A percentile compares a stretch with the other conserved stretches of the same genome.
These are phyloP conservation scores for Mustela lutreola DNA, from an alignment of 2,113 vertebrate genomes.

Conservation along the genomic window DNA sequence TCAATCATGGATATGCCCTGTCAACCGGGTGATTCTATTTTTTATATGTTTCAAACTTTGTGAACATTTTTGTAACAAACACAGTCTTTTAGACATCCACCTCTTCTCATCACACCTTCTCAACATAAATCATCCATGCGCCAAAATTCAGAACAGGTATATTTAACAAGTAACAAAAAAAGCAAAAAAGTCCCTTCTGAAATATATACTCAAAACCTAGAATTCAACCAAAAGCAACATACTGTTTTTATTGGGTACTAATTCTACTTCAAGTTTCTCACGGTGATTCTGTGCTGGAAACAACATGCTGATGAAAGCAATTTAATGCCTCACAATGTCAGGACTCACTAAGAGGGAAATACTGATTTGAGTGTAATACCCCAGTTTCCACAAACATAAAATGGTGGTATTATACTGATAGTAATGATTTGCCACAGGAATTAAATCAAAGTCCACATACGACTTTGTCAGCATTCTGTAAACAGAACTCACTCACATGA, in stretches of 20 bases:
- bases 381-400: constrained; percentile 26
- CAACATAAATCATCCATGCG: constrained; percentile 13
- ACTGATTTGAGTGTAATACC: neutral
- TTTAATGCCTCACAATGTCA: neutral
- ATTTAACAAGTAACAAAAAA: constrained; percentile 1
- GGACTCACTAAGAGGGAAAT: neutral
- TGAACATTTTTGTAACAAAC: constrained; percentile 4
- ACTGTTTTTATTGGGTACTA: neutral
- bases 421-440: constrained; percentile 20
- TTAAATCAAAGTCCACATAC: constrained; percentile 43
- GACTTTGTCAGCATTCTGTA: neutral
- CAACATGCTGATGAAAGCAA: neutral
- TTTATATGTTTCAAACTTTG: neutral
- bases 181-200: neutral
- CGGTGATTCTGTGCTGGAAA: neutral
- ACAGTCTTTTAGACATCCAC: neutral
- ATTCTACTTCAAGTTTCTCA: neutral
- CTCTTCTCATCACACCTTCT: neutral
- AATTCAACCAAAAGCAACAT: neutral
- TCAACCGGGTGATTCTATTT: neutral
- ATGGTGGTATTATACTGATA: neutral
- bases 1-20: neutral
- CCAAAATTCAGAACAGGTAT: constrained; percentile 28
- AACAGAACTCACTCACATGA: constrained; percentile 28
- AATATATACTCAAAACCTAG: neutral